Base-by-base conservation (phyloP, 2,113 vertebrate species). In the Nerophis ophidion region DNA sequence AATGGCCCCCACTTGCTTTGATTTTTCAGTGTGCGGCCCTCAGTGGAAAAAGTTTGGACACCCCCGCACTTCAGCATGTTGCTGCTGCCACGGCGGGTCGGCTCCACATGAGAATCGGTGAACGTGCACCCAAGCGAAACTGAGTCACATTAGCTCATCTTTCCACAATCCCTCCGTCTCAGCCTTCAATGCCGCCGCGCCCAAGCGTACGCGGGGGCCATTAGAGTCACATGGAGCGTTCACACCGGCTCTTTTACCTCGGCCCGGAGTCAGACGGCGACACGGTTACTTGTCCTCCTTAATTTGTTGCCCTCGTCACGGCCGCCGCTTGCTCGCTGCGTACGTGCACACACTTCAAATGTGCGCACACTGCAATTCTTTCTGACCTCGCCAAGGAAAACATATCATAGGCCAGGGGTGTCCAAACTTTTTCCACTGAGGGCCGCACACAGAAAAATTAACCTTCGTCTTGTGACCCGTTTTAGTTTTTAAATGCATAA, bases 341-440 rank as follows among this genome's bases (percentile, higher is more conserved):
- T 53, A 7, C 33, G 15, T 53, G 14, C 34, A 9, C 51, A 35
- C 13, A 12, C 33, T 53, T 53, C 40, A 14, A 17, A 56, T 10
- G n/a, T 56, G 48, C 44, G 47, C 33, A 7, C 38, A 46, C 44
- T 11, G 6, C 50, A 16, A 68, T 44, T 52, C n/a, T 38, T 19
- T 61, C 51, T 52, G 16, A 48, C 58, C 46, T 38, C 34, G 44
- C 53, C 34, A 10, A 51, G 51, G 57, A 68, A 67, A 65, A 66
- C 8, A 46, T n/a, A 60, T 56, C 57, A 45, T 50, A 40, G n/a
- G 6, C 51, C n/a, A n/a, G n/a, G n/a, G n/a, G n/a, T n/a, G n/a
- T n/a, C n/a, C n/a, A n/a, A n/a, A n/a, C n/a, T n/a, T n/a, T n/a
- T n/a, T n/a, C n/a, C n/a, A n/a, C n/a, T n/a, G n/a, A n/a, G n/a